Percentiles rank a stretch among this genome's conserved stretches.
These are phyloP conservation scores for Adelognathus sp. DNA, from an alignment of 2,888 invertebrate genomes.

Conservation along the genomic window DNA sequence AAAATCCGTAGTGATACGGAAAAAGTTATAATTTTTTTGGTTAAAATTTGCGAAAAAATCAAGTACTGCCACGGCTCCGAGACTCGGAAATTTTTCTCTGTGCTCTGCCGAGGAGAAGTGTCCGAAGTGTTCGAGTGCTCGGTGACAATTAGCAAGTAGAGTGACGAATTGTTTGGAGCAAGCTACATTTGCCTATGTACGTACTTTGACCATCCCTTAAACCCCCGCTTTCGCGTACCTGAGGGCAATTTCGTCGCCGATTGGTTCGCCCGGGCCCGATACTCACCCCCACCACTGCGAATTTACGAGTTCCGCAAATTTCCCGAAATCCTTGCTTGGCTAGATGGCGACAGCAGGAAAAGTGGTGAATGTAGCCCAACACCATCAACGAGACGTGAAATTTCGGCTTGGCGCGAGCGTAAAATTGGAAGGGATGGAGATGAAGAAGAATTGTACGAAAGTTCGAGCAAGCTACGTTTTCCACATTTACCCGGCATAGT, in stretches of 20 bases:
- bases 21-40: background rate
- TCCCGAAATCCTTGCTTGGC: background rate
- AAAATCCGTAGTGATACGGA: background rate
- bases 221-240: conserved; percentile 24
- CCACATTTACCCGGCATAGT: too few relatives aligned
- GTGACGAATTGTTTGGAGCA: conserved; percentile 29
- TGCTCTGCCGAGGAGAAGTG: background rate
- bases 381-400: too few relatives aligned
- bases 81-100: background rate
- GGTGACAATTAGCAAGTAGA: conserved; percentile 23
- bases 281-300: background rate
- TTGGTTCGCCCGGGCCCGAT: background rate
- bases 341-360: too few relatives aligned
- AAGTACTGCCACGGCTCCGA: background rate
- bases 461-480: too few relatives aligned
- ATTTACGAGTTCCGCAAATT: background rate
- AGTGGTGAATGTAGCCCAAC: too few relatives aligned
- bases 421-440: too few relatives aligned
- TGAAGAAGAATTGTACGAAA: too few relatives aligned
- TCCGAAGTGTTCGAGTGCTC: background rate
- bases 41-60: background rate
- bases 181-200: background rate
- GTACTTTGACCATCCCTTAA: conserved; percentile 52
- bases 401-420: too few relatives aligned
- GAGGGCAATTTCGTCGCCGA: background rate